Conservation (phyloP, 2,113 vertebrate genomes). For the zebrafish (Danio rerio) region GRCz12tu NC_133176.1:57640501-57641000, state of each 20-base stretch:
- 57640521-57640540: too few relatives aligned
- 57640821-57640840: background rate
- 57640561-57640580: background rate
- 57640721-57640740: background rate
- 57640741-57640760: background rate
- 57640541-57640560: too few relatives aligned
- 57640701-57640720: background rate
- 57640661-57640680: slow-evolving; percentile 8
- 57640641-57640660: slow-evolving; percentile 8
- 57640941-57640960: too few relatives aligned
- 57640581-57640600: slow-evolving; percentile 32
- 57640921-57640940: background rate
- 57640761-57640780: background rate
- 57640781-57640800: background rate
- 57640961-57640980: too few relatives aligned
- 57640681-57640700: background rate
- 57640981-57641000: too few relatives aligned
- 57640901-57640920: background rate
- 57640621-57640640: background rate
- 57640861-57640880: background rate
- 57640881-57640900: background rate
- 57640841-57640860: background rate
- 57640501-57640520: too few relatives aligned
- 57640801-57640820: background rate
- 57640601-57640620: background rate